phyloP scores from a whole-genome alignment of 2,888 invertebrate species.

The Vesta saturnalis region DNA sequence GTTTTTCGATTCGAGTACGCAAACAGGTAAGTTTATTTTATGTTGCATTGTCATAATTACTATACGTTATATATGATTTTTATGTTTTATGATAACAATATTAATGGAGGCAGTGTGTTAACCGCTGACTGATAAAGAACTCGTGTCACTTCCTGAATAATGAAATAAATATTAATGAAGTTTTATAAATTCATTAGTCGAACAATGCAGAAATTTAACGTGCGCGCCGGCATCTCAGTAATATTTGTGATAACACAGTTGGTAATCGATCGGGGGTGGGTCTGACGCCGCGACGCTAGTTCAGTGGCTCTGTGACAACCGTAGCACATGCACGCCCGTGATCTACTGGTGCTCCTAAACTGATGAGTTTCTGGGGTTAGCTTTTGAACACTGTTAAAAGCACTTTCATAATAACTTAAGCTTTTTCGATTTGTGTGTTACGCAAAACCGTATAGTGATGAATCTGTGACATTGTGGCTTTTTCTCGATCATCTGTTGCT shows the following conservation, averaged over 20 bases:
- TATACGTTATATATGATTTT: background rate
- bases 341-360: conserved; percentile 26
- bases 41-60: background rate
- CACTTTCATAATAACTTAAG: conserved; percentile 6
- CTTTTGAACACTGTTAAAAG: conserved; percentile 17
- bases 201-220: conserved; percentile 49
- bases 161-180: conserved; percentile 35
- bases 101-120: conserved; percentile 18
- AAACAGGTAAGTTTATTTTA: conserved; percentile 78
- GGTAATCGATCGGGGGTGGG: conserved; percentile 61
- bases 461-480: conserved; percentile 31
- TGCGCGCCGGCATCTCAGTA: conserved; percentile 57
- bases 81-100: background rate
- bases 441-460: conserved; percentile 22
- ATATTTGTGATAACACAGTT: conserved; percentile 59
- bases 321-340: conserved; percentile 55
- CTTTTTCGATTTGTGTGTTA: conserved; percentile 22
- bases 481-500: conserved; percentile 39
- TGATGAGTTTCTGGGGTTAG: conserved; percentile 34
- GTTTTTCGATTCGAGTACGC: conserved; percentile 91
- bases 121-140: conserved; percentile 31
- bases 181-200: conserved; percentile 44
- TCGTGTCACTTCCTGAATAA: conserved; percentile 35
- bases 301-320: conserved; percentile 57
- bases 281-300: conserved; percentile 57